A percentile compares a stretch with the other conserved stretches of the same genome.
These are phyloP conservation scores for Oscheius sp. DNA, from an alignment of 2,888 invertebrate species.

Conservation along the genomic window DNA sequence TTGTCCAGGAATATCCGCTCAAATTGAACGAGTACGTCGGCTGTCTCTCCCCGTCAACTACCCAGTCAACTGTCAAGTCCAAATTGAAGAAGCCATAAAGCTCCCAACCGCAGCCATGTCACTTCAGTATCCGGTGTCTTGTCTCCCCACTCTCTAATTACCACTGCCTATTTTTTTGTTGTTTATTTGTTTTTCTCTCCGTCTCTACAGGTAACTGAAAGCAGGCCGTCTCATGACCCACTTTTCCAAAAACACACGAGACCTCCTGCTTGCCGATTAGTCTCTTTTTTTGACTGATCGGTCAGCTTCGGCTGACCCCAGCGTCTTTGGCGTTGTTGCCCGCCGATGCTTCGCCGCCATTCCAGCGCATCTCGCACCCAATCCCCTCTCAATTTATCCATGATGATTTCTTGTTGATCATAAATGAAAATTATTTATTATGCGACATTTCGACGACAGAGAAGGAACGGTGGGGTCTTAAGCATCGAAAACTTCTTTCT, in stretches of 20 bases:
- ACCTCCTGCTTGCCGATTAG: constrained; percentile 18
- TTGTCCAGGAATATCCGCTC: constrained; percentile 66
- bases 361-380: constrained; percentile 31
- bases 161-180: constrained; percentile 7
- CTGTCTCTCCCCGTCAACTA: constrained; percentile 40
- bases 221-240: constrained; percentile 9
- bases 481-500: too few relatives aligned
- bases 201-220: constrained; percentile 31
- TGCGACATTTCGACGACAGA: too few relatives aligned
- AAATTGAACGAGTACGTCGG: constrained; percentile 63
- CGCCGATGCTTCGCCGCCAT: constrained; percentile 32
- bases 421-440: constrained; percentile 9
- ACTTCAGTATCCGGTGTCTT: constrained; percentile 22
- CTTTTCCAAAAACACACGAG: background rate
- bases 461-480: too few relatives aligned
- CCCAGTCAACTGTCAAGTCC: background rate
- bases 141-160: constrained; percentile 2
- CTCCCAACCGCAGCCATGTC: constrained; percentile 28
- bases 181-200: constrained; percentile 9
- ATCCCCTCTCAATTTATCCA: background rate
- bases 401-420: constrained; percentile 15
- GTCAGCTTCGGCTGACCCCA: constrained; percentile 32
- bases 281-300: background rate
- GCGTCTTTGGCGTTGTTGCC: constrained; percentile 32
- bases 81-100: background rate